Percentiles rank a stretch among this genome's conserved stretches.
These are phyloP conservation scores for Aplocera efformata DNA, from an alignment of 2,888 invertebrate species.

Conservation along the genomic window DNA sequence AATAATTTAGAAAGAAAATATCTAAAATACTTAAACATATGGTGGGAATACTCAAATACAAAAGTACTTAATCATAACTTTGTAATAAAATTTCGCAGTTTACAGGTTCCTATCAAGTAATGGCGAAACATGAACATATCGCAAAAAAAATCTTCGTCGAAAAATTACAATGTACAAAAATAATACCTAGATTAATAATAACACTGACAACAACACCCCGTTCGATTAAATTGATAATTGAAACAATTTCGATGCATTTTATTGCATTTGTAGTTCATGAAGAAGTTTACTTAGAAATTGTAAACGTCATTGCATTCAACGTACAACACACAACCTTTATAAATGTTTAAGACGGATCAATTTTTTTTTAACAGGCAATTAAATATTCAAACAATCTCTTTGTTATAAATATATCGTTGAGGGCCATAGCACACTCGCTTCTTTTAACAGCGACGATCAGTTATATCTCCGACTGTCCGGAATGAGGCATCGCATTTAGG, in stretches of 20 bases:
- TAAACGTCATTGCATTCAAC: slow-evolving; percentile 7
- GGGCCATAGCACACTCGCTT: too few relatives aligned
- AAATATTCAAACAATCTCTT: slow-evolving; percentile 4
- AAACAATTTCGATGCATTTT: not conserved
- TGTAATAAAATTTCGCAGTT: not conserved
- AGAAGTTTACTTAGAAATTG: slow-evolving; percentile 1
- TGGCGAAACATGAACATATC: not conserved
- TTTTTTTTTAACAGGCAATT: too few relatives aligned
- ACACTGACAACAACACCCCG: too few relatives aligned
- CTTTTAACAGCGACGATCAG: too few relatives aligned
- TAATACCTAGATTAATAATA: too few relatives aligned
- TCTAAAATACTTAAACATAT: slow-evolving; percentile 29
- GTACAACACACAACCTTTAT: not conserved
- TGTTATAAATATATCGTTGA: slow-evolving; percentile 3
- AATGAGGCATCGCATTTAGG: too few relatives aligned
- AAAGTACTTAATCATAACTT: slow-evolving; percentile 8
- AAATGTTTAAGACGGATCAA: too few relatives aligned
- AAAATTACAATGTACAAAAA: too few relatives aligned
- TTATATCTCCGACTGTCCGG: too few relatives aligned
- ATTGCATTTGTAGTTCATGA: not conserved
- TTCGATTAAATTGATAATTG: too few relatives aligned
- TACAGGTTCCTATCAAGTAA: not conserved
- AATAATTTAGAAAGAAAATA: slow-evolving; percentile 31
- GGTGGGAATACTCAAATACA: slow-evolving; percentile 33
- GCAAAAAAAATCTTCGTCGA: too few relatives aligned